Base-by-base conservation (phyloP, 2,888 invertebrate species). In the Pyrrhia umbra region DNA sequence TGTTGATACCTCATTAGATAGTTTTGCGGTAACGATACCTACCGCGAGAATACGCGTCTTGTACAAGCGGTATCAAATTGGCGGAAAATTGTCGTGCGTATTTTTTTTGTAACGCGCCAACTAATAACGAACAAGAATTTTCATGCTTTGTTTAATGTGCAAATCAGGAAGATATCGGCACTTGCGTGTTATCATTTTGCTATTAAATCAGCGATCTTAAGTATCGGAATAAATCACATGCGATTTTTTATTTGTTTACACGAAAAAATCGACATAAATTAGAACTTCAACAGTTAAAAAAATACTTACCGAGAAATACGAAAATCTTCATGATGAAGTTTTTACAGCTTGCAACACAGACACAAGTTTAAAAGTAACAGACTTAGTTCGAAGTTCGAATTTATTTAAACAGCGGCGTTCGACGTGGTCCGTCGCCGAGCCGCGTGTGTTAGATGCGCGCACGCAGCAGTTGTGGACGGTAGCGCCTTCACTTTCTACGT, bases 401-500 rank as follows among this genome's bases (percentile, higher is more conserved):
- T 0, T 63, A 46, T 65, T 70, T 57, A 51, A 68, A 71, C 82
- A 88, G 87, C 87, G 85, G 93, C 94, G 94, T 93, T 86, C 89
- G 90, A 86, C 85, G 87, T 88, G 89, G 86, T 86, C 85, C 81
- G 86, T 88, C 92, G 90, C 90, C 88, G 79, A 78, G 76, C 86
- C 94, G 94, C 94, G 90, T 94, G 85, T 94, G 93, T 84, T 81
- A 80, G 80, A 85, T 85, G 86, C 86, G 83, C 83, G 75, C 71
- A 84, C 82, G 80, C 76, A 70, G 77, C 72, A 66, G 64, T 72
- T 68, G 84, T 85, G 84, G 81, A 64, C 79, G 81, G 85, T 68
- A 66, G 66, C 84, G 90, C 94, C 85, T 94, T 95, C 94, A 94
- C 94, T 95, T 95, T 95, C 94, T 93, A 92, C 83, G 84, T 92